Evolutionary conservation across 2,113 vertebrate genomes (phyloP).

Genomic region (Malurus alboscapulatus): DNA sequence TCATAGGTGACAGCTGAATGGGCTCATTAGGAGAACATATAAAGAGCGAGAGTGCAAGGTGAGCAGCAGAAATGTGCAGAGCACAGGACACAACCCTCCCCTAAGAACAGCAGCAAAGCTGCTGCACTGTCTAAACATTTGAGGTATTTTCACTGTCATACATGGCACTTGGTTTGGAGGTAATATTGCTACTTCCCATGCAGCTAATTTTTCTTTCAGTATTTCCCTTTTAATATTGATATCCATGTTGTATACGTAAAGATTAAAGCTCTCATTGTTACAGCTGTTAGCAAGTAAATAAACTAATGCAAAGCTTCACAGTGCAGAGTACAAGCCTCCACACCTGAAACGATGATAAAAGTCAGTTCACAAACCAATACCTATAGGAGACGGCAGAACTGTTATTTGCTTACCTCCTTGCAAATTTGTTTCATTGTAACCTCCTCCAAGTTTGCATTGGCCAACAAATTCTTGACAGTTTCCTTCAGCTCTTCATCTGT

Average conservation of each 20-base stretch:
- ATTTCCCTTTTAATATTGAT: background rate
- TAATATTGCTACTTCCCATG: background rate
- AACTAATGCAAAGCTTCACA: background rate
- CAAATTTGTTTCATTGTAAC: conserved; percentile 97
- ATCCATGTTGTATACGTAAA: background rate
- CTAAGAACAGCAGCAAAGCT: background rate
- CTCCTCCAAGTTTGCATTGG: conserved; percentile 89
- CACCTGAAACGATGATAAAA: background rate
- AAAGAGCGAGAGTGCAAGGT: background rate
- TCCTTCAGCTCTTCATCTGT: conserved; percentile 88
- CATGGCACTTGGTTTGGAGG: background rate
- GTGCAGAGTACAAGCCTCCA: background rate
- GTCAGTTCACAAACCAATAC: background rate
- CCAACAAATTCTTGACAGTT: conserved; percentile 85
- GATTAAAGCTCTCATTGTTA: background rate
- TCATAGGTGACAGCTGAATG: background rate
- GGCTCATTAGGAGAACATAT: background rate
- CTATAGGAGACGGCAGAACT: background rate
- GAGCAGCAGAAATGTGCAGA: background rate
- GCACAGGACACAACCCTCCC: background rate
- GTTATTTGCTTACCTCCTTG: conserved; percentile 78
- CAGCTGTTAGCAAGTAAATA: background rate
- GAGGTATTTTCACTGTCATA: background rate
- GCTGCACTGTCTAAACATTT: background rate
- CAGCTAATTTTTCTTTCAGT: background rate